Conservation (phyloP, 2,113 vertebrate species). For the Poecilia latipinna region DNA sequence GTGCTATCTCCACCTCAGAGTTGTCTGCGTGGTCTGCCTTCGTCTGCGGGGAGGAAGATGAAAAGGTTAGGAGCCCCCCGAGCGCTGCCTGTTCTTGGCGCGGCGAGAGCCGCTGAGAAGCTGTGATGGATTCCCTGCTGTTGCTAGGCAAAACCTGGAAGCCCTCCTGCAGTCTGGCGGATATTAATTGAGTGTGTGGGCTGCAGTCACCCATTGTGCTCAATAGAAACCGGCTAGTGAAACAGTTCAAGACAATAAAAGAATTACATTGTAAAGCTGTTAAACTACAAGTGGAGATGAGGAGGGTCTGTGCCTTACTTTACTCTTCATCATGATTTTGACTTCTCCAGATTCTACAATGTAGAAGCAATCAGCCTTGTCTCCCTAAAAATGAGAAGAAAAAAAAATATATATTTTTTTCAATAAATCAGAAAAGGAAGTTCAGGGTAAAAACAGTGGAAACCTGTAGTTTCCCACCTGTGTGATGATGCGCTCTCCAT, state of each 20-base stretch:
- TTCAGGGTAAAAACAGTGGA: not conserved
- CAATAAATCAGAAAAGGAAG: not conserved
- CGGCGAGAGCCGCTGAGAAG: constrained; percentile 20
- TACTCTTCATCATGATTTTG: constrained; percentile 92
- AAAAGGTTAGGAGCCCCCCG: constrained; percentile 43
- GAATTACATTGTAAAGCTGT: not conserved
- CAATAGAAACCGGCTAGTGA: constrained; percentile 1
- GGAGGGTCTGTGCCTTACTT: constrained; percentile 71
- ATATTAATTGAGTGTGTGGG: constrained; percentile 33
- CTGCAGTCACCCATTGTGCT: constrained; percentile 30
- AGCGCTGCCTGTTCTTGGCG: not conserved
- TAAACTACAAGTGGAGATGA: not conserved
- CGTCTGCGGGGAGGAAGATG: constrained; percentile 80
- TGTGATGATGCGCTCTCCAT: constrained; percentile 93
- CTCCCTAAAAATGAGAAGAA: constrained; percentile 83
- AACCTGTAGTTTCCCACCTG: constrained; percentile 80
- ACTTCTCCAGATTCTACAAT: constrained; percentile 95
- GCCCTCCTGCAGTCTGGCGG: constrained; percentile 21
- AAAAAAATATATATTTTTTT: no score
- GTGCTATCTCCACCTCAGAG: constrained; percentile 93
- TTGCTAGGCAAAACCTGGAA: constrained; percentile 57
- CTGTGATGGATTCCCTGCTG: constrained; percentile 37
- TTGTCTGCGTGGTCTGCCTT: constrained; percentile 89
- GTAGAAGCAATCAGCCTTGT: constrained; percentile 95
- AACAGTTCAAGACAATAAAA: not conserved